phyloP scores from a whole-genome alignment of 2,113 vertebrate genomes.

The Actenoides lindsayi region DNA sequence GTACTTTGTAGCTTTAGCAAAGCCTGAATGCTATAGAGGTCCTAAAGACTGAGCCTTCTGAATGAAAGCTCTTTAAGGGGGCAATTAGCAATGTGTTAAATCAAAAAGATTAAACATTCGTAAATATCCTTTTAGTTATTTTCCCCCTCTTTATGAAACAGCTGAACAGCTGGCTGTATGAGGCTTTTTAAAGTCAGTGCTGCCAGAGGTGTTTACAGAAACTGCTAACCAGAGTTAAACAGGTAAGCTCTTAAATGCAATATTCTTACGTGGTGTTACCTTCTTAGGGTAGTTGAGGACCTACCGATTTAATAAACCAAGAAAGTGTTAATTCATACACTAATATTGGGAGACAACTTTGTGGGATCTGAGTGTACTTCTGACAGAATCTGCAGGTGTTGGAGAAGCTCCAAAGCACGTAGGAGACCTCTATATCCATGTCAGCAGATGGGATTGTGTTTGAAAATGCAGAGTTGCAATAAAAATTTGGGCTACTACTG shows the following conservation, averaged over 20 bases:
- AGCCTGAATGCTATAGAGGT: background rate
- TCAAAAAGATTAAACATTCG: background rate
- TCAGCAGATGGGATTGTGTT: constrained; percentile 29
- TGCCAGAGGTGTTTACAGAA: background rate
- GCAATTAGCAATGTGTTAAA: background rate
- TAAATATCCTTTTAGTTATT: background rate
- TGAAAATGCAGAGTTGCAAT: constrained; percentile 32
- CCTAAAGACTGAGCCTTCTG: background rate
- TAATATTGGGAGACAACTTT: background rate
- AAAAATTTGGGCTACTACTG: constrained; percentile 25
- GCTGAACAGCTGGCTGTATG: background rate
- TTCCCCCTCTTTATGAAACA: background rate
- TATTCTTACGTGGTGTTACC: background rate
- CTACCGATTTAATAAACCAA: background rate
- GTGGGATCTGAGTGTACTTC: background rate
- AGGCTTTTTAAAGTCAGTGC: background rate
- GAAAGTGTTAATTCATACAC: background rate
- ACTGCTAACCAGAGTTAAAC: background rate
- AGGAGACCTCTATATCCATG: background rate
- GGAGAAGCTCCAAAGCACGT: background rate
- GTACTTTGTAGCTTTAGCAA: background rate
- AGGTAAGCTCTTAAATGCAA: background rate
- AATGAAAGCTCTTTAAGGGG: background rate
- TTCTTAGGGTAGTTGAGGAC: background rate
- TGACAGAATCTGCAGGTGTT: background rate